These are phyloP conservation scores for Dinothrombium tinctorium DNA, from an alignment of 1,140 invertebrate species.

Conservation along the genomic window DNA sequence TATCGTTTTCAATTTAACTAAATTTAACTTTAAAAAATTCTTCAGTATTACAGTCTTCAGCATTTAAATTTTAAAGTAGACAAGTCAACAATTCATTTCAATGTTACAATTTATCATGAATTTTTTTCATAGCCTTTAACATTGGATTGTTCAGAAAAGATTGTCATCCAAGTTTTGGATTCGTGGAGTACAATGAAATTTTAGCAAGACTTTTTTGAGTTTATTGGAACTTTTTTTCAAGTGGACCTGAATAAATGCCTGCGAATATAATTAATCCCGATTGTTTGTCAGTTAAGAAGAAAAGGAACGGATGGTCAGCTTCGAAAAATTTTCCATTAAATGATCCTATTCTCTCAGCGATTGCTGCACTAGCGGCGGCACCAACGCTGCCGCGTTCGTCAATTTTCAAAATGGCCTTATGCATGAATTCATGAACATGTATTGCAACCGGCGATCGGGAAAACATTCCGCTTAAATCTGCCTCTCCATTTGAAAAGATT, in stretches of 20 bases:
- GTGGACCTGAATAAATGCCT: constrained; percentile 22
- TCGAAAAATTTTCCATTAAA: constrained; percentile 29
- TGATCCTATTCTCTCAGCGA: constrained; percentile 14
- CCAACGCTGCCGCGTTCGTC: constrained; percentile 16
- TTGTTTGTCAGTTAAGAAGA: constrained; percentile 36
- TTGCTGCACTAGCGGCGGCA: constrained; percentile 11
- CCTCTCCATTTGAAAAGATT: constrained; percentile 14
- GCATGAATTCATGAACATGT: constrained; percentile 13
- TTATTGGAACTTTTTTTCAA: background rate
- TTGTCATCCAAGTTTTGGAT: too few relatives aligned
- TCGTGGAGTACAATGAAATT: too few relatives aligned
- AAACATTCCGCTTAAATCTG: constrained; percentile 17
- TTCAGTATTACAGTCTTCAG: too few relatives aligned
- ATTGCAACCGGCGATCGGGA: background rate
- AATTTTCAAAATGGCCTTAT: constrained; percentile 13
- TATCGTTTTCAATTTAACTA: too few relatives aligned
- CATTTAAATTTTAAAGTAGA: too few relatives aligned
- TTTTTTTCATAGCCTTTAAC: too few relatives aligned
- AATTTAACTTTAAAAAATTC: too few relatives aligned
- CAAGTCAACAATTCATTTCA: too few relatives aligned
- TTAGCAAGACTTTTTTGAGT: background rate
- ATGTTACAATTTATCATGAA: too few relatives aligned
- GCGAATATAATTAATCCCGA: constrained; percentile 36
- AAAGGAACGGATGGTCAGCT: constrained; percentile 42
- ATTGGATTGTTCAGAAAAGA: too few relatives aligned